A percentile compares a stretch with the other conserved stretches of the same genome.
These are phyloP conservation scores for Marcusenius ussheri DNA, from an alignment of 2,113 vertebrate genomes.

Conservation along the genomic window DNA sequence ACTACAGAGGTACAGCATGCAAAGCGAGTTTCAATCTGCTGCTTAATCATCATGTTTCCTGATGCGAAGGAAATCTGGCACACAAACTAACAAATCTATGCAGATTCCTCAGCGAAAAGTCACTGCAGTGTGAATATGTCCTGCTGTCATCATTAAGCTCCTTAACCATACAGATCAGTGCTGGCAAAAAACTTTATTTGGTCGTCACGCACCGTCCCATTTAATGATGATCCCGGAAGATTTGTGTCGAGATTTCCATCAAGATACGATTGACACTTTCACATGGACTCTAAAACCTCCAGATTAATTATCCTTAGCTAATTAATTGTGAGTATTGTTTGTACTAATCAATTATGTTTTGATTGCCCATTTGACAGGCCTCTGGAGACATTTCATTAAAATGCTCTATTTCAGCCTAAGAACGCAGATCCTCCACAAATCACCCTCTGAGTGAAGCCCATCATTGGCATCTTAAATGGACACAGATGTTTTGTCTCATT, in stretches of 20 bases:
- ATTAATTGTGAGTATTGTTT: constrained; percentile 8
- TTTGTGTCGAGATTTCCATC: not conserved
- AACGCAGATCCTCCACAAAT: not conserved
- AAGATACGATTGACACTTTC: not conserved
- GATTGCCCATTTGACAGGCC: not conserved
- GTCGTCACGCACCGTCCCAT: not conserved
- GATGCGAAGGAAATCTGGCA: not conserved
- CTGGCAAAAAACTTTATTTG: not conserved
- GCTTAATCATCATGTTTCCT: not conserved
- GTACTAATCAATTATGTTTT: not conserved
- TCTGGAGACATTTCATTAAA: not conserved
- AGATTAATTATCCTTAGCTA: constrained; percentile 5
- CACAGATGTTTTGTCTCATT: constrained; percentile 1
- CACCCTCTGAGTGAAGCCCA: not conserved
- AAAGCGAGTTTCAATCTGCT: not conserved
- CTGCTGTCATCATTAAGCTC: not conserved
- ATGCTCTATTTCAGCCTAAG: not conserved
- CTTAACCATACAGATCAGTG: not conserved
- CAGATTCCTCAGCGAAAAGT: not conserved
- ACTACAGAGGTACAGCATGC: not conserved
- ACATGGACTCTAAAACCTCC: not conserved
- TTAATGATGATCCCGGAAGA: not conserved
- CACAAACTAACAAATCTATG: not conserved
- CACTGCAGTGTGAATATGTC: not conserved
- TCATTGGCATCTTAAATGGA: not conserved